These are phyloP conservation scores for Psittacula echo DNA, from an alignment of 2,797 vertebrate genomes.

Conservation along the genomic window DNA sequence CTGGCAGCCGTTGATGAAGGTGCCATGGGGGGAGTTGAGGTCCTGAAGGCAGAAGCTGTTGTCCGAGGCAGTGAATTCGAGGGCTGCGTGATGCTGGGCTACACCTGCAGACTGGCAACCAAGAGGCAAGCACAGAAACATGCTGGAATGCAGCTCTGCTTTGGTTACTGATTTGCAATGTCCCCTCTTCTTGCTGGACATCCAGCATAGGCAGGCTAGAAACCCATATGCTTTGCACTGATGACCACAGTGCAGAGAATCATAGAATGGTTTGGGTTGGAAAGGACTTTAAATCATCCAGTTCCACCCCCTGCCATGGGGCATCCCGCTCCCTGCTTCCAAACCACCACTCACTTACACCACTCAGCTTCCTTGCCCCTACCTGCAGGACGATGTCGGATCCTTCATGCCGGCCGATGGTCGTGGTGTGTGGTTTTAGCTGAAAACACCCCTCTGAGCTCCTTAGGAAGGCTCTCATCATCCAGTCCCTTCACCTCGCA, in stretches of 20 bases:
- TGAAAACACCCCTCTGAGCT: slow-evolving; percentile 73
- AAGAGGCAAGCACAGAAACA: not conserved
- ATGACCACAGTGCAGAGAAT: not conserved
- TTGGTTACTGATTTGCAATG: not conserved
- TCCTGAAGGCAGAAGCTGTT: slow-evolving; percentile 79
- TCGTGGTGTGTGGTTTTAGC: slow-evolving; percentile 72
- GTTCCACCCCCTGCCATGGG: not conserved
- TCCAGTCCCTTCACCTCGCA: not conserved
- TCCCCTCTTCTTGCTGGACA: too few relatives aligned
- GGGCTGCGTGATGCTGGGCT: slow-evolving; percentile 79
- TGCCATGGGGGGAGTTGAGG: slow-evolving; percentile 78
- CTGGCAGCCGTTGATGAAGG: slow-evolving; percentile 82
- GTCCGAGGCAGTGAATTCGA: slow-evolving; percentile 68
- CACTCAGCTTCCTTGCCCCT: not conserved
- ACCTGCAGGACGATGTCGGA: slow-evolving; percentile 83
- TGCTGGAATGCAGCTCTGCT: not conserved
- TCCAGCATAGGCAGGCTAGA: accelerated
- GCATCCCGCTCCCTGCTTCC: not conserved
- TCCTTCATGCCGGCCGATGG: slow-evolving; percentile 73
- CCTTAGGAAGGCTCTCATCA: slow-evolving; percentile 79
- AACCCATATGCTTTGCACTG: accelerated
- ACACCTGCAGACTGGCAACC: slow-evolving; percentile 74
- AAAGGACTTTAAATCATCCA: not conserved
- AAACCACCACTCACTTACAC: not conserved
- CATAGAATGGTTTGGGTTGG: not conserved